Percentiles rank a stretch among this genome's conserved stretches.
Conservation (phyloP, 2,113 vertebrate species). For the Lepisosteus oculatus region DNA sequence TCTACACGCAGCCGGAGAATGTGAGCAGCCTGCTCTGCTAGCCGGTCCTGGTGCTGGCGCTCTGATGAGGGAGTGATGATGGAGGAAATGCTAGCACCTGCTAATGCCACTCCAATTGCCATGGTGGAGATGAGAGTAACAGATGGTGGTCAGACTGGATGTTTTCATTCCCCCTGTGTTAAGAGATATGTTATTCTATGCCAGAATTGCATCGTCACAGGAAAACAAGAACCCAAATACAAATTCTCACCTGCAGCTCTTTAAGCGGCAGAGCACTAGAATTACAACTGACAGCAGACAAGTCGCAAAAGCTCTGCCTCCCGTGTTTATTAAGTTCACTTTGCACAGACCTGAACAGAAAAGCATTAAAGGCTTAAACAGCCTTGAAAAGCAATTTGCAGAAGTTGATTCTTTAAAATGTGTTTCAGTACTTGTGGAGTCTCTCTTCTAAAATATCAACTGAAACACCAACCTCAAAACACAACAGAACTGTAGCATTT, state of each 20-base stretch:
- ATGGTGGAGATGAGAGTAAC: not conserved
- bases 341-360: no score
- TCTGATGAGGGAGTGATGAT: not conserved
- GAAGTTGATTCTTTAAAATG: no score
- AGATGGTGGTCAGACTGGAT: not conserved
- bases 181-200: not conserved
- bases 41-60: not conserved
- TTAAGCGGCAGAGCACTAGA: no score
- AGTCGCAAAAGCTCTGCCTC: no score
- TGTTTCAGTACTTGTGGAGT: no score
- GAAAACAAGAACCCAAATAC: not conserved
- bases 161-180: not conserved
- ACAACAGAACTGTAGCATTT: no score
- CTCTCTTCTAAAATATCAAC: no score
- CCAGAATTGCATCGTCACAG: not conserved
- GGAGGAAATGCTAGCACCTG: not conserved
- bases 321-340: no score
- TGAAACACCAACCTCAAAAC: no score
- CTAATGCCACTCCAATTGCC: constrained; percentile 2
- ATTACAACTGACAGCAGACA: no score
- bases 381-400: no score
- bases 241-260: not conserved
- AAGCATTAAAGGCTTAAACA: no score
- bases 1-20: not conserved
- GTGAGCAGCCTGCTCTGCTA: not conserved